These are phyloP conservation scores for Microplitis manilae DNA, from an alignment of 2,888 invertebrate species.

Conservation along the genomic window DNA sequence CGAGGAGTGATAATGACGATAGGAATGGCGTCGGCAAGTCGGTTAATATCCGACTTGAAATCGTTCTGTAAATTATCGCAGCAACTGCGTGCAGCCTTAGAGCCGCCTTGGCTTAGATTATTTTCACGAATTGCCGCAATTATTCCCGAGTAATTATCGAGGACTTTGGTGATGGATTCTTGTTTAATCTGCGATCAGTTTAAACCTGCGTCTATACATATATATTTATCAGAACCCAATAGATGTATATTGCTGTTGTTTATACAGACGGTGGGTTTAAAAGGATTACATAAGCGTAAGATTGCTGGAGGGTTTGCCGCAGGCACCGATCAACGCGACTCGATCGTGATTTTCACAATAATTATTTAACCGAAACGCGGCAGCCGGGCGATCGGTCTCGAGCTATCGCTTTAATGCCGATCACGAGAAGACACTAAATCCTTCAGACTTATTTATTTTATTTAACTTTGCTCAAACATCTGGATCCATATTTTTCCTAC, in stretches of 20 bases:
- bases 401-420: constrained; percentile 34
- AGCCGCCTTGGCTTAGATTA: too few relatives aligned
- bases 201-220: constrained; percentile 48
- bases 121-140: constrained; percentile 68
- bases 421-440: constrained; percentile 45
- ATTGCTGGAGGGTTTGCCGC: constrained; percentile 38
- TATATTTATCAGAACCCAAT: not conserved
- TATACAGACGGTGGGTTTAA: constrained; percentile 1
- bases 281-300: constrained; percentile 56
- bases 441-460: constrained; percentile 19
- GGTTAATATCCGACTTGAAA: constrained; percentile 67
- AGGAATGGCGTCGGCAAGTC: constrained; percentile 41
- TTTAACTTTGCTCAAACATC: constrained; percentile 7
- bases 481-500: not conserved
- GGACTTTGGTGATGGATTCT: constrained; percentile 63
- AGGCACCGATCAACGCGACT: constrained; percentile 38
- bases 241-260: constrained; percentile 17
- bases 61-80: constrained; percentile 68
- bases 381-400: constrained; percentile 33
- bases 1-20: constrained; percentile 49
- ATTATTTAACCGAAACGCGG: constrained; percentile 55
- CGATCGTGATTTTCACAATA: constrained; percentile 63
- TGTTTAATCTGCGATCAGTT: constrained; percentile 70
- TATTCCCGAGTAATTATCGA: constrained; percentile 70
- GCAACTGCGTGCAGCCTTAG: constrained; percentile 57